Percentiles rank a stretch among this genome's conserved stretches.
Conservation (phyloP, 2,888 invertebrate species). For the Drosophila neonasuta region DNA sequence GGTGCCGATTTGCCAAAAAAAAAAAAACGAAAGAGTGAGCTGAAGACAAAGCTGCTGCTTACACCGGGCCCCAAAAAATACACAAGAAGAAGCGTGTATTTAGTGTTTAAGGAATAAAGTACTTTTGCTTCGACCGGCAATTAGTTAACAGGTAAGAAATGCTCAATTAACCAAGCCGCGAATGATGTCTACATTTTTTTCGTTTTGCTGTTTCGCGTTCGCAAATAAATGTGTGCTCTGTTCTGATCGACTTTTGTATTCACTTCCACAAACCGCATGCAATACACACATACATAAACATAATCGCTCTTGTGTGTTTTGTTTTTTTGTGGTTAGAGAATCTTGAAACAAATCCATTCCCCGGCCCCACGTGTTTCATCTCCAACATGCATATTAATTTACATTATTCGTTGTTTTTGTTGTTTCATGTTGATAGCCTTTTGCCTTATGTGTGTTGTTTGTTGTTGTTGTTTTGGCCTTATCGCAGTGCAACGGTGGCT, state of each 20-base stretch:
- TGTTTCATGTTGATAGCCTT: constrained; percentile 61
- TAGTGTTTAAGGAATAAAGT: constrained; percentile 67
- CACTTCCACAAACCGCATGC: constrained; percentile 35
- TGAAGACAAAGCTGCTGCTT: constrained; percentile 23
- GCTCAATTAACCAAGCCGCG: constrained; percentile 32
- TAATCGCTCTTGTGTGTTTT: constrained; percentile 32
- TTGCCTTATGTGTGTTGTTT: constrained; percentile 29
- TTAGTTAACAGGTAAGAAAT: constrained; percentile 48
- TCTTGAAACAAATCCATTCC: constrained; percentile 23
- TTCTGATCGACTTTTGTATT: constrained; percentile 54
- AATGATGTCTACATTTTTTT: constrained; percentile 10
- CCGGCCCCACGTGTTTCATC: constrained; percentile 40
- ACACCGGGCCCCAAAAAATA: constrained; percentile 24
- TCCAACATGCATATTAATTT: constrained; percentile 44
- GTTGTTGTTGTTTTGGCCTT: constrained; percentile 19
- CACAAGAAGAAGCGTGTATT: constrained; percentile 29
- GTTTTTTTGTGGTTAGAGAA: constrained; percentile 68
- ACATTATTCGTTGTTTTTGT: constrained; percentile 38
- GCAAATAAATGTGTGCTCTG: constrained; percentile 32
- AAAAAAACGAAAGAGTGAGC: constrained; percentile 11
- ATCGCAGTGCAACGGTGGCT: constrained; percentile 42
- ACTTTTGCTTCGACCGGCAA: constrained; percentile 49
- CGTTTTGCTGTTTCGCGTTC: constrained; percentile 26
- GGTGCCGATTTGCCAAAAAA: too few species aligned
- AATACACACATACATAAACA: constrained; percentile 14